Percentiles rank a stretch among this genome's conserved stretches.
Conservation (phyloP, 2,113 vertebrate species). For the Choloepus hoffmanni region DNA sequence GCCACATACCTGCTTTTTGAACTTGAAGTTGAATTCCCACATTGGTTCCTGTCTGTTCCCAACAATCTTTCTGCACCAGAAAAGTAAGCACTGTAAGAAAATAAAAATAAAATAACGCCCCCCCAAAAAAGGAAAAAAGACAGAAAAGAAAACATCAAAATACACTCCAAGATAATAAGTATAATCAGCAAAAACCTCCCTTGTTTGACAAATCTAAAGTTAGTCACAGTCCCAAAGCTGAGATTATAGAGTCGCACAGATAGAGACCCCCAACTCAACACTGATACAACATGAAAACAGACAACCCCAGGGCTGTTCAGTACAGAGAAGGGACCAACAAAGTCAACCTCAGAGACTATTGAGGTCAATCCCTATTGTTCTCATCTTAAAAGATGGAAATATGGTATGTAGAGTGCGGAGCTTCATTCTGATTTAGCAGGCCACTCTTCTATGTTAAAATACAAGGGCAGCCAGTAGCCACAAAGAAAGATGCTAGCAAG, state of each 20-base stretch:
- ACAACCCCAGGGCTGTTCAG: constrained; percentile 46
- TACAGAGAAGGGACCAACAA: constrained; percentile 60
- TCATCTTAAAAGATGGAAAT: constrained; percentile 70
- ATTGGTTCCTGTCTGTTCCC: constrained; percentile 93
- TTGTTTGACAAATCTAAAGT: constrained; percentile 54
- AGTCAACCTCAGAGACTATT: constrained; percentile 65
- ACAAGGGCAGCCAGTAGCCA: constrained; percentile 60
- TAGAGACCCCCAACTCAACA: constrained; percentile 2
- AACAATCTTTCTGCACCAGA: constrained; percentile 94
- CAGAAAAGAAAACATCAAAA: constrained; percentile 30
- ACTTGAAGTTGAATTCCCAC: constrained; percentile 99
- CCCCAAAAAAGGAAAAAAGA: constrained; percentile 1
- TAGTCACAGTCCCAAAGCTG: constrained; percentile 31
- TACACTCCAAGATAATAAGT: constrained; percentile 2
- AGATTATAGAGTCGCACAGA: constrained; percentile 43
- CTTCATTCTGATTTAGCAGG: constrained; percentile 57
- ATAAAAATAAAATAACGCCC: constrained; percentile 52
- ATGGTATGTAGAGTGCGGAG: constrained; percentile 35
- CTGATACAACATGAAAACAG: constrained; percentile 25
- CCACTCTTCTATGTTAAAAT: constrained; percentile 68
- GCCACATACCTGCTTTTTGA: constrained; percentile 93
- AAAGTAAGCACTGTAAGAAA: constrained; percentile 94
- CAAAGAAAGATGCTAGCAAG: constrained; percentile 60
- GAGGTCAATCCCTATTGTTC: constrained; percentile 40
- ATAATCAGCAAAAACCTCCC: constrained; percentile 44